phyloP scores from a whole-genome alignment of 2,888 invertebrate species.

The Scaptomyza reducta region DNA sequence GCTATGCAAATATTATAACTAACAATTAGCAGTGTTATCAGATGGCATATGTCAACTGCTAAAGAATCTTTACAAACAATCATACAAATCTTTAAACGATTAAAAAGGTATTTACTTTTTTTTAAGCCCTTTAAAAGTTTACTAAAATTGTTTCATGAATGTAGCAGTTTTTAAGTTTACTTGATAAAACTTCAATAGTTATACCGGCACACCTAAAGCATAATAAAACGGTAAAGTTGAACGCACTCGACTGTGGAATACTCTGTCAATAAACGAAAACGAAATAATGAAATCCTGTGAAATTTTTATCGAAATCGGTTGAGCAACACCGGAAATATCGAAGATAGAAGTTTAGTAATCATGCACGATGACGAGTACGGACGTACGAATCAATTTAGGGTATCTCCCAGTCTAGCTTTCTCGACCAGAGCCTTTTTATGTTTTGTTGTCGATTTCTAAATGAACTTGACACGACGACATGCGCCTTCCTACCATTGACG shows the following conservation, averaged over 20 bases:
- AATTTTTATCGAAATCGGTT: too few relatives aligned
- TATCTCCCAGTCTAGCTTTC: neutral
- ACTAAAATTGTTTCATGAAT: neutral
- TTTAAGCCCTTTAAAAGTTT: neutral
- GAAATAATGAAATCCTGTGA: too few relatives aligned
- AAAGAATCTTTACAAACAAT: constrained; percentile 36
- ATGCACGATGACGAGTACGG: too few relatives aligned
- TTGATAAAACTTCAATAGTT: neutral
- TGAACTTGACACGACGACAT: too few relatives aligned
- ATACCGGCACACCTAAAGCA: neutral
- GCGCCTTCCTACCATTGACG: constrained; percentile 54
- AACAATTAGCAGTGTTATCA: constrained; percentile 72
- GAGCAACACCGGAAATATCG: too few relatives aligned
- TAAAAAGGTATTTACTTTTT: constrained; percentile 1
- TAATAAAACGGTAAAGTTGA: too few relatives aligned
- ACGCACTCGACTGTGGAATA: too few relatives aligned
- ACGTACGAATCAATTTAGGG: too few relatives aligned
- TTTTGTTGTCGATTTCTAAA: neutral
- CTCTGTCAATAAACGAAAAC: too few relatives aligned
- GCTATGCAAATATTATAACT: constrained; percentile 64
- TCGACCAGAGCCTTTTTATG: neutral
- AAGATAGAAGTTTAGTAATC: too few relatives aligned
- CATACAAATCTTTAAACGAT: constrained; percentile 25
- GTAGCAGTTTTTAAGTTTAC: neutral
- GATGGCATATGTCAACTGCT: constrained; percentile 72